Percentiles rank a stretch among this genome's conserved stretches.
These are phyloP conservation scores for Vombatus ursinus DNA, from an alignment of 2,113 vertebrate species.

Conservation along the genomic window DNA sequence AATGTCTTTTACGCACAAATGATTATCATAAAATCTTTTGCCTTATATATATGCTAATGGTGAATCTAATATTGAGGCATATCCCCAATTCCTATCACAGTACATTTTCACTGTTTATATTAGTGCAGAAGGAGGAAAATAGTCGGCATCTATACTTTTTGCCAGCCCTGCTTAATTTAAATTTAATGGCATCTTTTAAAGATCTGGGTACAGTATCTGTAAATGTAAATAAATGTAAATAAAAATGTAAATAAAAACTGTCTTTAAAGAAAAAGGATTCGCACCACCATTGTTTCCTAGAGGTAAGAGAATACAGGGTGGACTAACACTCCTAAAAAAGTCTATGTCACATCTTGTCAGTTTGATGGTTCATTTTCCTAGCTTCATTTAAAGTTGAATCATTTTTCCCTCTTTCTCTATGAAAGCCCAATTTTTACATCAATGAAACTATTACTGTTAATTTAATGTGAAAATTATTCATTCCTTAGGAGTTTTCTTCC, in stretches of 20 bases:
- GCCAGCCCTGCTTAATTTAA: neutral
- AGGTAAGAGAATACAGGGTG: slow-evolving; percentile 22
- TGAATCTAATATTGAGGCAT: neutral
- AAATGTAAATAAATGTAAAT: slow-evolving; percentile 3
- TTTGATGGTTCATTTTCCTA: slow-evolving; percentile 13
- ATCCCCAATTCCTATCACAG: neutral
- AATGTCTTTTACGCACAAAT: neutral
- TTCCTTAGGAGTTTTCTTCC: neutral
- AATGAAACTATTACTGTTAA: slow-evolving; percentile 36
- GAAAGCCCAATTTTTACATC: slow-evolving; percentile 21
- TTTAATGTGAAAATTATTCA: slow-evolving; percentile 22
- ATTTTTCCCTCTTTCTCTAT: neutral
- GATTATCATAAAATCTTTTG: neutral
- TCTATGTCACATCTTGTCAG: neutral
- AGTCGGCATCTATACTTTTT: neutral
- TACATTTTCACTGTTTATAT: neutral
- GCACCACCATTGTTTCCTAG: slow-evolving; percentile 6
- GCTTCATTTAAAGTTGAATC: slow-evolving; percentile 42
- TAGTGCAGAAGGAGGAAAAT: neutral
- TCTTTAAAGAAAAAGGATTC: neutral
- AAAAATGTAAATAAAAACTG: neutral
- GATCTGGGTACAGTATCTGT: neutral
- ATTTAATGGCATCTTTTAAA: neutral
- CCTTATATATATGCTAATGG: neutral
- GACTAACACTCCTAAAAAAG: slow-evolving; percentile 10